Evolutionary conservation across 2,113 vertebrate species (phyloP).

Genomic region (Bubo blakistoni): DNA sequence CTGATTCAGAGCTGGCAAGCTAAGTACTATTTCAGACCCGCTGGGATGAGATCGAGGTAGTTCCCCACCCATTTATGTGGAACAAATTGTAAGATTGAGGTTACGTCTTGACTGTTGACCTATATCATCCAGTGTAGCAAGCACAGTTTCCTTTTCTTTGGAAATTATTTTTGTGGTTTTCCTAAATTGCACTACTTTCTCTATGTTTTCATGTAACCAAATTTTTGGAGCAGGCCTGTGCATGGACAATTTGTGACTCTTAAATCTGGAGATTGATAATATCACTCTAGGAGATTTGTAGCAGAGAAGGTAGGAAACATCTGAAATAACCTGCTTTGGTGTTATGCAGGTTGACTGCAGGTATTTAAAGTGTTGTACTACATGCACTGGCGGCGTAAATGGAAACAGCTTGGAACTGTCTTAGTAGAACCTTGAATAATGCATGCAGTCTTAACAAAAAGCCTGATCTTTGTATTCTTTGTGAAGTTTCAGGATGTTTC

Average conservation of each 20-base stretch:
- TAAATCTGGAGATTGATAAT: not conserved
- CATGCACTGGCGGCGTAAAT: not conserved
- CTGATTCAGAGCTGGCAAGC: not conserved
- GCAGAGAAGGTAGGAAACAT: not conserved
- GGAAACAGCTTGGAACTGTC: not conserved
- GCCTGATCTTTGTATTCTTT: not conserved
- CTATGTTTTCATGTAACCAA: not conserved
- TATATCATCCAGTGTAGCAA: not conserved
- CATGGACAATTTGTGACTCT: not conserved
- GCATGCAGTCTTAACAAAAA: not conserved
- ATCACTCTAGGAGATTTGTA: not conserved
- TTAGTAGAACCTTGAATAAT: not conserved
- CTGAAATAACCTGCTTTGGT: not conserved
- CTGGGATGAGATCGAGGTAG: not conserved
- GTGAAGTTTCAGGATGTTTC: not conserved
- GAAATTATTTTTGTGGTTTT: not conserved
- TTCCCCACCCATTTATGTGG: not conserved
- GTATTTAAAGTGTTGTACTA: not conserved
- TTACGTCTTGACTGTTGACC: not conserved
- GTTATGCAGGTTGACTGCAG: not conserved
- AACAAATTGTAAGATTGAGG: not conserved
- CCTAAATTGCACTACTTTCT: not conserved
- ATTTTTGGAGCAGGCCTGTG: not conserved
- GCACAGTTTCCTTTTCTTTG: constrained; percentile 8
- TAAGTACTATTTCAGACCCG: not conserved